Base-by-base conservation (phyloP, 2,113 vertebrate species). In the Notiomystis cincta region DNA sequence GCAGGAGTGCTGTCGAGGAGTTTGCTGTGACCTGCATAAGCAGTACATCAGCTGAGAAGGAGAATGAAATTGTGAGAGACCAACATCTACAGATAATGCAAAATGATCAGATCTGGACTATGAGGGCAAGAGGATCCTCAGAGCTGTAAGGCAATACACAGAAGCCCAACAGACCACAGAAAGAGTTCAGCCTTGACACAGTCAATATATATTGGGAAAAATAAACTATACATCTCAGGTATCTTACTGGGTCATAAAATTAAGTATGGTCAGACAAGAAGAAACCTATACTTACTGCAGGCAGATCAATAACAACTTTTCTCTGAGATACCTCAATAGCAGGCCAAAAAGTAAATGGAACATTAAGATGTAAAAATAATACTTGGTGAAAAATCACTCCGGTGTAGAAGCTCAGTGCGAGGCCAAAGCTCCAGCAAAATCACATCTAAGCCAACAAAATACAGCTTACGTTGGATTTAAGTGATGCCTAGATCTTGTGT, bases 401-500 rank as follows among this genome's bases (percentile, higher is more conserved):
- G 58, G 60, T 70, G 79, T 67, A 81, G 72, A 87, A 42, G 60
- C 93, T 90, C 64, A 57, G 57, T 64, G 72, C 10, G 0, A 90
- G 85, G 82, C 82, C 76, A 90, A 90, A 95, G 80, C 90, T 87
- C 31, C 56, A 87, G 69, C 38, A 93, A 93, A 96, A 96, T 95
- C 76, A 86, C 69, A 94, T 84, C 88, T 92, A 87, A 96, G 88
- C 69, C 82, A 90, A 92, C 88, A 94, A 96, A 95, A 90, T 65
- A 90, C 79, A 96, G 93, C 60, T 96, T 96, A 89, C 1, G 1
- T 37, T 87, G 90, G 93, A 95, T 96, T 94, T 95, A 96, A 96
- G 88, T 96, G 82, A 50, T 87, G 80, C 88, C 82, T 94, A 80
- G 67, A 86, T 82, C 60, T 93, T 56, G 35, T 44, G 76, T 91